These are phyloP conservation scores for Drosophila parthenogenetica DNA, from an alignment of 2,888 invertebrate species.

Conservation along the genomic window DNA sequence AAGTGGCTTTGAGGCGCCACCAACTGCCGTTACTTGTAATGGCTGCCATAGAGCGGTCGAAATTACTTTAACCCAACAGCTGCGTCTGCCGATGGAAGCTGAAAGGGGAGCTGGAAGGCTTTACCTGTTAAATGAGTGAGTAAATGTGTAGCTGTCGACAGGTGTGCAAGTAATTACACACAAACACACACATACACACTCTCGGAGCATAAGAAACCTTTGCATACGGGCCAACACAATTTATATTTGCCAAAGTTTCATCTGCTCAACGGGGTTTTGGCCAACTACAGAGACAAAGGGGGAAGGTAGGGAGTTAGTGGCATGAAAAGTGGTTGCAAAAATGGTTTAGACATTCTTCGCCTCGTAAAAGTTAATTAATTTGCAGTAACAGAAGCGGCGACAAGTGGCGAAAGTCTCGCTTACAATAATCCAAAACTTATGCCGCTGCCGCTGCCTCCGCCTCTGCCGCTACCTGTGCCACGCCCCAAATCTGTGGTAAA, in stretches of 20 bases:
- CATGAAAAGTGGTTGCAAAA: conserved; percentile 45
- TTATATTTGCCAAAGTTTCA: conserved; percentile 78
- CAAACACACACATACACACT: conserved; percentile 54
- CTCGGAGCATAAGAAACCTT: conserved; percentile 51
- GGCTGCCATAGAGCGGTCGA: conserved; percentile 75
- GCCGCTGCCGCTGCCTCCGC: background rate
- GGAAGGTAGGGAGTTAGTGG: background rate
- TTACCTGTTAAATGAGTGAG: conserved; percentile 75
- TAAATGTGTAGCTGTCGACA: conserved; percentile 80
- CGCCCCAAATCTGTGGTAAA: conserved; percentile 45
- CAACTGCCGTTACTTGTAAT: conserved; percentile 55
- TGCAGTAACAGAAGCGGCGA: conserved; percentile 57
- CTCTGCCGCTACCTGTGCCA: conserved; percentile 25
- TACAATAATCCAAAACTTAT: conserved; percentile 48
- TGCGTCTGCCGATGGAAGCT: conserved; percentile 36
- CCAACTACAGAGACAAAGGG: background rate
- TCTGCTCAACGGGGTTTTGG: conserved; percentile 35
- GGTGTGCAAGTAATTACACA: conserved; percentile 80
- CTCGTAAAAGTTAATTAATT: conserved; percentile 81
- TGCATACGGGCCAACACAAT: conserved; percentile 73
- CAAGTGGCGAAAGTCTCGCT: conserved; percentile 57
- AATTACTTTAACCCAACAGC: conserved; percentile 73
- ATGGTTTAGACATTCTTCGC: conserved; percentile 74
- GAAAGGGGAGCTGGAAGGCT: background rate
- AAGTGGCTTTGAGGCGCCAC: conserved; percentile 1